Evolutionary conservation across 2,797 vertebrate genomes (phyloP).

Genomic region (Bradypodion pumilum): DNA sequence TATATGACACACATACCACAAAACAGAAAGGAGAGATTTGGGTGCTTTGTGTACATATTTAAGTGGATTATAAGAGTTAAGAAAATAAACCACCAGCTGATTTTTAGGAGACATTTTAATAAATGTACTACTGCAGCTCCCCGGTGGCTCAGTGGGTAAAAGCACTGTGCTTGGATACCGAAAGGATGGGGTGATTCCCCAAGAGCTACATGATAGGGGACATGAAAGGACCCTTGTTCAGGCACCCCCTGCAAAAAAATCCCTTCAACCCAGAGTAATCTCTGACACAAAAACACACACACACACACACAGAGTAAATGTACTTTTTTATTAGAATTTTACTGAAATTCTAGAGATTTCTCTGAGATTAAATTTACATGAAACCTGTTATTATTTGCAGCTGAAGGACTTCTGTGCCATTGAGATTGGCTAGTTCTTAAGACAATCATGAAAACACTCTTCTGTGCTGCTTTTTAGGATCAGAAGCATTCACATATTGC

Average conservation of each 20-base stretch:
- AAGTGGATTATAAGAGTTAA: fast-evolving
- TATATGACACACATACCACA: not conserved
- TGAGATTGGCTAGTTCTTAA: not conserved
- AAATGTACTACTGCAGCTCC: no score
- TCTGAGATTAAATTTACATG: not conserved
- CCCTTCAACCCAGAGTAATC: no score
- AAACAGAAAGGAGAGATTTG: constrained; percentile 10
- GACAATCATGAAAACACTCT: not conserved
- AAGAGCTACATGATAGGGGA: no score
- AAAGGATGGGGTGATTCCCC: no score
- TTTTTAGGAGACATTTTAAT: not conserved
- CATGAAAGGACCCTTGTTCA: no score
- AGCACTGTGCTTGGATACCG: no score
- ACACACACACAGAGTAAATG: no score
- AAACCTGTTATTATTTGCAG: not conserved
- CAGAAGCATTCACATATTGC: not conserved
- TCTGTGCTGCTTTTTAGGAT: not conserved
- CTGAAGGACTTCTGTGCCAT: not conserved
- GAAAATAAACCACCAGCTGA: not conserved
- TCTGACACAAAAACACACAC: no score
- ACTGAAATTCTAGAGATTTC: not conserved
- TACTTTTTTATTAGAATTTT: no score
- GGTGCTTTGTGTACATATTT: not conserved
- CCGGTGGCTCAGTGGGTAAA: no score
- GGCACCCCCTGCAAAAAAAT: no score